phyloP scores from a whole-genome alignment of 2,113 vertebrate genomes.

The Orycteropus afer region DNA sequence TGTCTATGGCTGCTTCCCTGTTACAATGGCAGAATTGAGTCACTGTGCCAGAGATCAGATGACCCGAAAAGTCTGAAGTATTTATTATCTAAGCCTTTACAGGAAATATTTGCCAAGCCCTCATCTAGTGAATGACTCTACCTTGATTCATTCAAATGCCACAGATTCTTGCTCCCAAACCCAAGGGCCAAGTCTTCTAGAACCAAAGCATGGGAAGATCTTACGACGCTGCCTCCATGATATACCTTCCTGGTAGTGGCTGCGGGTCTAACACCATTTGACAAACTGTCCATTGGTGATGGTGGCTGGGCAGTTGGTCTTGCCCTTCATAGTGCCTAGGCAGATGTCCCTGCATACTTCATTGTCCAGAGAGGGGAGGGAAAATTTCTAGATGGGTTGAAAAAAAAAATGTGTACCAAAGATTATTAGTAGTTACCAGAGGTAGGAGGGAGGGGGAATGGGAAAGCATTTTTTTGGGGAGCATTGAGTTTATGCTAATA shows the following conservation, averaged over 20 bases:
- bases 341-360: constrained; percentile 97
- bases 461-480: too few relatives aligned
- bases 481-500: too few relatives aligned
- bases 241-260: constrained; percentile 95
- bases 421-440: too few relatives aligned
- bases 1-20: neutral
- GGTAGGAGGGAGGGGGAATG: too few relatives aligned
- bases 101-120: too few relatives aligned
- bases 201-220: rapidly evolving
- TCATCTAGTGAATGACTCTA: neutral
- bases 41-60: rapidly evolving
- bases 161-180: neutral
- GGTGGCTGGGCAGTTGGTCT: constrained; percentile 90
- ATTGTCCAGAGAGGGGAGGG: too few relatives aligned
- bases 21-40: neutral
- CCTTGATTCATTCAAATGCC: neutral
- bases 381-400: too few relatives aligned
- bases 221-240: neutral
- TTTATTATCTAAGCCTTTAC: too few relatives aligned
- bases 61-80: neutral
- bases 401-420: neutral
- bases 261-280: constrained; percentile 95
- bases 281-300: constrained; percentile 95
- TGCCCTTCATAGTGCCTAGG: constrained; percentile 91
- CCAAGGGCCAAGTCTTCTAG: too few relatives aligned